A percentile compares a stretch with the other conserved stretches of the same genome.
These are phyloP conservation scores for Odontothrips loti DNA, from an alignment of 2,888 invertebrate species.

Conservation along the genomic window DNA sequence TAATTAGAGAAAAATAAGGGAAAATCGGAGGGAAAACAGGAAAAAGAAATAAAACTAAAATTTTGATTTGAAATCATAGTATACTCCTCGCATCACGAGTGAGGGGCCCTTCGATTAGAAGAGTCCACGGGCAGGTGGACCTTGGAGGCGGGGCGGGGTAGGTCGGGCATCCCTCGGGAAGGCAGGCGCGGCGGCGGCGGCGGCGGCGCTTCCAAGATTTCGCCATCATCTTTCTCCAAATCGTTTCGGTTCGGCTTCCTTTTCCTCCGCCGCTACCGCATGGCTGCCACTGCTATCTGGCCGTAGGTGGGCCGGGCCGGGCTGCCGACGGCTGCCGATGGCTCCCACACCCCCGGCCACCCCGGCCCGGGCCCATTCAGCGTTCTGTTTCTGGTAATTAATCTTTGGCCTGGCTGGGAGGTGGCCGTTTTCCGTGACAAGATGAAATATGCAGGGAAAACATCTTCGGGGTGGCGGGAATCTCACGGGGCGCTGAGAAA, in stretches of 20 bases:
- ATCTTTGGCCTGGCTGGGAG: not conserved
- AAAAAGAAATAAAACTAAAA: too few species aligned
- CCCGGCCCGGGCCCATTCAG: conserved; percentile 3
- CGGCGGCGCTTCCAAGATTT: conserved; percentile 2
- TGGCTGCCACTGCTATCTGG: not conserved
- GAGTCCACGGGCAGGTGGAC: too few species aligned
- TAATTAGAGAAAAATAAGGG: too few species aligned
- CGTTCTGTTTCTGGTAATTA: conserved; percentile 17
- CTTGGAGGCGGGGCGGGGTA: not conserved
- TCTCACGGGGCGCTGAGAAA: too few species aligned
- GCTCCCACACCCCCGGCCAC: not conserved
- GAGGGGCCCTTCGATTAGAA: too few species aligned
- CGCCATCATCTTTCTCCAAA: not conserved
- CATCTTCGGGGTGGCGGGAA: not conserved
- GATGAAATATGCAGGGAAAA: conserved; percentile 33
- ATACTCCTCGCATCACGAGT: too few species aligned
- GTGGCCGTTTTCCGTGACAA: conserved; percentile 41
- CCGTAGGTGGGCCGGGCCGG: not conserved
- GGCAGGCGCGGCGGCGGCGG: too few species aligned
- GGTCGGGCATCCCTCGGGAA: not conserved
- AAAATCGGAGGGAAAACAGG: too few species aligned
- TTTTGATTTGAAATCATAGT: too few species aligned
- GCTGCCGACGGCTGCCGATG: not conserved
- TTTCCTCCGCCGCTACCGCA: not conserved
- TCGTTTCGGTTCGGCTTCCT: not conserved